A percentile compares a stretch with the other conserved stretches of the same genome.
phyloP scores from a whole-genome alignment of 2,797 vertebrate genomes.

The Myotis myotis region DNA sequence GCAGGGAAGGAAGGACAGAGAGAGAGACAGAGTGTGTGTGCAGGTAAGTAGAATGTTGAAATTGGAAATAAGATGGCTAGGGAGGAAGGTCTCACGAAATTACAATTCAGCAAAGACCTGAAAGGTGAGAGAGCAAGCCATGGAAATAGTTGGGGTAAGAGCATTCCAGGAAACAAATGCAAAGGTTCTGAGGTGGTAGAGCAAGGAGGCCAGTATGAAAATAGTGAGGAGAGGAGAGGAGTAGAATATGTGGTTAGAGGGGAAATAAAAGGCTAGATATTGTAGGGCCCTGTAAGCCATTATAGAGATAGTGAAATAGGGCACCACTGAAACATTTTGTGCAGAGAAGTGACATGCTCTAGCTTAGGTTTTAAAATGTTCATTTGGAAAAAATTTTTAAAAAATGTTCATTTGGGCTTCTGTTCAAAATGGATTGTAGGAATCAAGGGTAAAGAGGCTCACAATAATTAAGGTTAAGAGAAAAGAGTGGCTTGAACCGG shows the following conservation, averaged over 20 bases:
- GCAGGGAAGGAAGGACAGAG: neutral
- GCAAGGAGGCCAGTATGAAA: neutral
- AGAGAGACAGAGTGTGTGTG: too few species aligned
- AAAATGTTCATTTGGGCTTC: neutral
- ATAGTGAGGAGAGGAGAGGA: neutral
- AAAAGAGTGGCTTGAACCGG: neutral
- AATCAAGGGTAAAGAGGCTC: neutral
- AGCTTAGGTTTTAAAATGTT: conserved; percentile 2
- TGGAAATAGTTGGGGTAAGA: neutral
- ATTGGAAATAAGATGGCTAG: conserved; percentile 6
- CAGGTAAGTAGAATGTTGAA: neutral
- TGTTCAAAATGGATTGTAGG: neutral
- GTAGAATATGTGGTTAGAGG: neutral
- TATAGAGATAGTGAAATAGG: neutral
- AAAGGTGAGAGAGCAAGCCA: neutral
- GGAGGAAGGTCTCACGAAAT: neutral
- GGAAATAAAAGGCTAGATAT: neutral
- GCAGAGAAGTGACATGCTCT: neutral
- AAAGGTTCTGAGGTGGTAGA: neutral
- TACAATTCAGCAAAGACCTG: neutral
- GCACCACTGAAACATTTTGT: neutral
- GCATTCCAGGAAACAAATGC: neutral
- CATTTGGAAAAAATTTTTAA: neutral
- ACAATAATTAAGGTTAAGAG: neutral
- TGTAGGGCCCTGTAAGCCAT: neutral